Base-by-base conservation (phyloP, 1,140 invertebrate genomes). In the Paralvinella palmiformis region DNA sequence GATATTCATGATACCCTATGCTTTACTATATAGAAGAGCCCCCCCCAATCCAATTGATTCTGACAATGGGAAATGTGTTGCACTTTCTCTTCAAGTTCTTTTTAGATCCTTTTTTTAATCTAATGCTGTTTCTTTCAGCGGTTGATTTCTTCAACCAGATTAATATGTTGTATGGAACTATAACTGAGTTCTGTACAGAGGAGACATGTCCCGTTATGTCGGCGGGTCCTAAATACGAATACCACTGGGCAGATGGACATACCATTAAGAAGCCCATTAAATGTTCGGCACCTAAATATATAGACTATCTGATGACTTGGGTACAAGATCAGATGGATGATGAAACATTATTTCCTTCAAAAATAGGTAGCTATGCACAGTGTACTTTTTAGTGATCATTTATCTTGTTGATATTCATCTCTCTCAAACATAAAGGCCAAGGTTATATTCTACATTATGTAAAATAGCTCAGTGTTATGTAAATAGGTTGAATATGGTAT, bases 71-170 rank as follows among this genome's bases (percentile, higher is more conserved):
- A n/a, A n/a, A n/a, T n/a, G n/a, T n/a, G n/a, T n/a, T n/a, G n/a
- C n/a, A n/a, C n/a, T n/a, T n/a, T n/a, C n/a, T n/a, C n/a, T n/a
- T n/a, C n/a, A n/a, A n/a, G n/a, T n/a, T n/a, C n/a, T n/a, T n/a
- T n/a, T n/a, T n/a, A n/a, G n/a, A n/a, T n/a, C n/a, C n/a, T n/a
- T n/a, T n/a, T n/a, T n/a, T n/a, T n/a, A n/a, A n/a, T n/a, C n/a
- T n/a, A n/a, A n/a, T n/a, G n/a, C n/a, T n/a, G n/a, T n/a, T n/a
- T 70, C 75, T 85, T 85, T 58, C 80, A 97, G 95, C 95, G 78
- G 95, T 98, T 53, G 96, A 98, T 82, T 98, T 98, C 77, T 98
- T 98, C 81, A 98, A 98, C 81, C 96, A 99, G 87, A 98, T 99
- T 72, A 98, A 98, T 80, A 99, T 99, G 96, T 83, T 99, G 50